Evolutionary conservation across 1,140 invertebrate species (phyloP), one percentile per base, ranked within the genome.

Genomic region (Dinothrombium tinctorium): DNA sequence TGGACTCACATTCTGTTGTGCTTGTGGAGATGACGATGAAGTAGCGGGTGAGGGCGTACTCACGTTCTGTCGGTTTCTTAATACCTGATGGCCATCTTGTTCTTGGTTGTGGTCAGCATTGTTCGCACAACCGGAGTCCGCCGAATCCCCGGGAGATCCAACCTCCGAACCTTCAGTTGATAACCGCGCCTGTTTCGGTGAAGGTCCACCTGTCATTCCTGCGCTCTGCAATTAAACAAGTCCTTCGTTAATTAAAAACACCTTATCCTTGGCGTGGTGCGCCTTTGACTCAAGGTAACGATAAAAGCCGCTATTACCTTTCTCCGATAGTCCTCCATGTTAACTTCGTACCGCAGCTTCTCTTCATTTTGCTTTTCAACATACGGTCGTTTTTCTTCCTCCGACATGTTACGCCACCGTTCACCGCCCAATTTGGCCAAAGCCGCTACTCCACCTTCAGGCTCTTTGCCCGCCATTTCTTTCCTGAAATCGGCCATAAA

Each of bases 401-500:
- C 52, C 21, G 49, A 43, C 52, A 53, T 53, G 6, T 25, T n/a
- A 22, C 52, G 40, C 52, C 52, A 53, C 24, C 52, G 37, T 42
- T 53, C 52, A 33, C 51, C 52, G 22, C 51, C 52, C 19, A 53
- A 28, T 40, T 54, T 54, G n/a, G 52, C 52, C 37, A 54, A 37
- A 24, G 52, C 52, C 9, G 52, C 51, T 40, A 54, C 52, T 19
- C 52, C 52, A 20, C 52, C 52, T 44, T 53, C 52, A 20, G 52
- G 52, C 40, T 54, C 52, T 41, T 48, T 48, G 9, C 52, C 52
- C 24, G 52, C 52, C 51, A 54, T 54, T 42, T 53, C 51, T 44
- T 53, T 53, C 11, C 52, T 29, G 25, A 54, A 48, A 42, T 54
- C 52, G n/a, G 14, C 50, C 52, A 54, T 54, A 39, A 53, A 54